A percentile compares a stretch with the other conserved stretches of the same genome.
Evolutionary conservation across 2,888 invertebrate species (phyloP).

Genomic region (Ypsolopha sequella): DNA sequence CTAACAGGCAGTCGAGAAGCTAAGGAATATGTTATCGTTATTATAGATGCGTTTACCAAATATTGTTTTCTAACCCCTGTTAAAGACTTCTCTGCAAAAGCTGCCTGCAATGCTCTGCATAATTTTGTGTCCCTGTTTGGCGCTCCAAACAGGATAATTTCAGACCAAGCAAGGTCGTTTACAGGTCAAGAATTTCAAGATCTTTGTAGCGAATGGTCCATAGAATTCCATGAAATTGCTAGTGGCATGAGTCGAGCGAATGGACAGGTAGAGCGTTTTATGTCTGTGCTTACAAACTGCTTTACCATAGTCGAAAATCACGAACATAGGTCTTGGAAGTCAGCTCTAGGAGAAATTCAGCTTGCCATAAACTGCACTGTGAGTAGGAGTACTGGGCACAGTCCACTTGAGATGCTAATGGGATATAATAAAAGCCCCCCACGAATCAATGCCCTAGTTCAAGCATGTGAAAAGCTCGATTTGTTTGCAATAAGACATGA

Average conservation of each 20-base stretch:
- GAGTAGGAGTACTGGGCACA: slow-evolving; percentile 2
- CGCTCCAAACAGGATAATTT: slow-evolving; percentile 4
- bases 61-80: not conserved
- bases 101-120: slow-evolving; percentile 7
- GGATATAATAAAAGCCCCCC: too few species aligned
- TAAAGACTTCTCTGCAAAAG: not conserved
- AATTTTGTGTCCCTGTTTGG: slow-evolving; percentile 9
- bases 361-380: slow-evolving; percentile 19
- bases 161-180: slow-evolving; percentile 4
- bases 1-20: not conserved
- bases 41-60: slow-evolving; percentile 3
- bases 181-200: slow-evolving; percentile 2
- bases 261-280: slow-evolving; percentile 18
- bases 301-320: slow-evolving; percentile 15
- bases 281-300: slow-evolving; percentile 16
- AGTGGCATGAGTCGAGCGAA: slow-evolving; percentile 18
- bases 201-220: slow-evolving; percentile 13
- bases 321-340: slow-evolving; percentile 16
- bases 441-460: too few species aligned
- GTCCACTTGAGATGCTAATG: slow-evolving; percentile 2
- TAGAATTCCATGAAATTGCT: slow-evolving; percentile 18
- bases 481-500: too few species aligned
- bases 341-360: slow-evolving; percentile 17
- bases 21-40: slow-evolving; percentile 5
- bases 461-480: too few species aligned